Percentiles rank a stretch among this genome's conserved stretches.
phyloP scores from a whole-genome alignment of 1,140 invertebrate species.

The Tetramorium alpestre region DNA sequence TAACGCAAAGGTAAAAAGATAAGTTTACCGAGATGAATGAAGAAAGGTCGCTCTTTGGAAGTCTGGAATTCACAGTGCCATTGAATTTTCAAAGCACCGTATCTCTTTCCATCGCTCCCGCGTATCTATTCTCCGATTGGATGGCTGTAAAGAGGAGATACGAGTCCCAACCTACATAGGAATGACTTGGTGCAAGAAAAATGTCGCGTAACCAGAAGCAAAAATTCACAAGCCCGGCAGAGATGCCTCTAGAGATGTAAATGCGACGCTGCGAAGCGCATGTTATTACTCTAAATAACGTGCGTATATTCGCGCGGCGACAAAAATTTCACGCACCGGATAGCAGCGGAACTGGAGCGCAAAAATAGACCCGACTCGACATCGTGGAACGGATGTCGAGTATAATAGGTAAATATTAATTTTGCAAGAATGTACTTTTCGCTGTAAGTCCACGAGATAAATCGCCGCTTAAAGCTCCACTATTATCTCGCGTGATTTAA shows the following conservation, averaged over 20 bases:
- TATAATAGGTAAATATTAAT: constrained; percentile 15
- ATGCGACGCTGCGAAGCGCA: background rate
- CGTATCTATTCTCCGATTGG: constrained; percentile 19
- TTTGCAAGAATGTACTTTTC: background rate
- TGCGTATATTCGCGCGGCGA: background rate
- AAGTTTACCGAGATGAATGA: constrained; percentile 1
- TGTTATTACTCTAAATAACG: constrained; percentile 33
- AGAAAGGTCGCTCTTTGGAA: background rate
- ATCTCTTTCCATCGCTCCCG: background rate
- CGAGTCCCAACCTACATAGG: constrained; percentile 4
- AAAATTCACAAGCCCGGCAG: constrained; percentile 18
- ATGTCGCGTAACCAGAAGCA: constrained; percentile 12
- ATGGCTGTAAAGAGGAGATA: constrained; percentile 37
- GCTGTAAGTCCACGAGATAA: constrained; percentile 3
- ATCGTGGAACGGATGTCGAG: background rate
- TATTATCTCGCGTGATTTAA: constrained; percentile 30
- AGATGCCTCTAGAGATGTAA: constrained; percentile 22
- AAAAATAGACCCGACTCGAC: background rate
- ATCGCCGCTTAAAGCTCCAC: background rate
- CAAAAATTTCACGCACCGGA: constrained; percentile 5
- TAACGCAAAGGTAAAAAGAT: background rate
- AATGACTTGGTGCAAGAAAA: background rate
- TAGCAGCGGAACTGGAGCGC: background rate
- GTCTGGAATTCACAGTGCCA: background rate
- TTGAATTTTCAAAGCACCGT: constrained; percentile 44